Percentiles rank a stretch among this genome's conserved stretches.
Conservation (phyloP, 1,140 invertebrate species). For the Lasioglossum baleicum region DNA sequence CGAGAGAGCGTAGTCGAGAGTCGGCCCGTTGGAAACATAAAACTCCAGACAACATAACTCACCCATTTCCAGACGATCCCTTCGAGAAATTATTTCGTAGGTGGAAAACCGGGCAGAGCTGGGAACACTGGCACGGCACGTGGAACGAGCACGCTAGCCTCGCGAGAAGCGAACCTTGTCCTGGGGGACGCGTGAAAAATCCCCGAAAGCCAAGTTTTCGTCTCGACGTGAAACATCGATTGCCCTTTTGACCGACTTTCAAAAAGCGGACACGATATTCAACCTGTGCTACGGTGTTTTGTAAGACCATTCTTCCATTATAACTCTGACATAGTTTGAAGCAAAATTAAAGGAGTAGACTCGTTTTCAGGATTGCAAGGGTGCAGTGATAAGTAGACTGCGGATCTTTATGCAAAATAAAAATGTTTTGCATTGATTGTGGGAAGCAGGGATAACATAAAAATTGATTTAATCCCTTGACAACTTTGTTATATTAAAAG, state of each 20-base stretch:
- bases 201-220: constrained; percentile 9
- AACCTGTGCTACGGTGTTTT: too few species aligned
- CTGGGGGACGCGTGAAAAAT: constrained; percentile 28
- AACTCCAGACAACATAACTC: constrained; percentile 66
- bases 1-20: not conserved
- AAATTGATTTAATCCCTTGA: too few species aligned
- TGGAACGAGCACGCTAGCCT: constrained; percentile 20
- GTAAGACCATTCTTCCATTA: too few species aligned
- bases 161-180: constrained; percentile 23
- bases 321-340: too few species aligned
- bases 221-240: constrained; percentile 50
- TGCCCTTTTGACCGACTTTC: constrained; percentile 4
- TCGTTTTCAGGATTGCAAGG: too few species aligned
- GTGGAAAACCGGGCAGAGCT: constrained; percentile 12
- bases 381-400: too few species aligned
- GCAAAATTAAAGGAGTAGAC: too few species aligned
- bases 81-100: constrained; percentile 68
- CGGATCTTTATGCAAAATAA: too few species aligned
- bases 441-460: too few species aligned
- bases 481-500: too few species aligned
- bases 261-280: too few species aligned
- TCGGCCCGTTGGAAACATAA: constrained; percentile 43
- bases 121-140: constrained; percentile 38
- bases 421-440: too few species aligned
- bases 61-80: constrained; percentile 66